Percentiles rank a stretch among this genome's conserved stretches.
These are phyloP conservation scores for Leptopilina syphax DNA, from an alignment of 2,888 invertebrate species.

Conservation along the genomic window DNA sequence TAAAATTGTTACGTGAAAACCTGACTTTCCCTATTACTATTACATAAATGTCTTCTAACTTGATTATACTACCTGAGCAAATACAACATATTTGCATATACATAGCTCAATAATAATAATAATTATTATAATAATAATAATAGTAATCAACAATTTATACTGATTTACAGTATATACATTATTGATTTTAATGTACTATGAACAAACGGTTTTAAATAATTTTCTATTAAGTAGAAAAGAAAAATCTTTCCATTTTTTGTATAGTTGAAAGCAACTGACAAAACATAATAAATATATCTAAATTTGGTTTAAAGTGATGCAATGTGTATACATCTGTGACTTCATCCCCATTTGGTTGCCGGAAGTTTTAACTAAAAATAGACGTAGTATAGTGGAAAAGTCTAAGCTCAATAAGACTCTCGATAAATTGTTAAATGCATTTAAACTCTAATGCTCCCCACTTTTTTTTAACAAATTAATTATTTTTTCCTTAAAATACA, in stretches of 20 bases:
- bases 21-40: constrained; percentile 13
- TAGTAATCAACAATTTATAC: no score
- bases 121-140: background rate
- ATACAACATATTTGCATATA: background rate
- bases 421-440: background rate
- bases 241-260: background rate
- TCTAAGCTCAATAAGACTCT: background rate
- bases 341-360: constrained; percentile 23
- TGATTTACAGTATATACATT: no score
- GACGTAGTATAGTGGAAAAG: background rate
- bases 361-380: constrained; percentile 28
- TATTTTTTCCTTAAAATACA: no score
- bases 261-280: background rate
- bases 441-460: background rate
- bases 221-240: no score
- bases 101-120: background rate
- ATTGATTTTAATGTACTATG: no score
- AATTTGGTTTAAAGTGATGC: constrained; percentile 16
- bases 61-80: constrained; percentile 3
- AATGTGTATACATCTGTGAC: constrained; percentile 9
- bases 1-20: constrained; percentile 22
- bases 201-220: no score
- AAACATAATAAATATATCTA: background rate
- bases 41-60: constrained; percentile 23
- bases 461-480: no score